phyloP scores from a whole-genome alignment of 2,888 invertebrate species.

The Epirrhoe alternata region DNA sequence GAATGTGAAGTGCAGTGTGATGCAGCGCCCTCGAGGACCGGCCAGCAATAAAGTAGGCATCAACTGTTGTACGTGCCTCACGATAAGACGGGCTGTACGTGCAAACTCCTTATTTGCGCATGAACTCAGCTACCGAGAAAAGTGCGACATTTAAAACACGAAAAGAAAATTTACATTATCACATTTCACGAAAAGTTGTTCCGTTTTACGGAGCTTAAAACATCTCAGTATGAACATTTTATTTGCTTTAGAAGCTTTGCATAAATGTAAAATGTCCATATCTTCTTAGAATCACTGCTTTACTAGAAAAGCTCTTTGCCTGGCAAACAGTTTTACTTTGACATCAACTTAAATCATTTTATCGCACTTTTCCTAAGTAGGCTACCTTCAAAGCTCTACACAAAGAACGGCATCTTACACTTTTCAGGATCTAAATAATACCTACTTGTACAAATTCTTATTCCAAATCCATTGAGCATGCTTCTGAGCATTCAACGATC shows the following conservation, averaged over 20 bases:
- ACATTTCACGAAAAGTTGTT: constrained; percentile 60
- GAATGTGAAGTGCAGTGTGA: constrained; percentile 61
- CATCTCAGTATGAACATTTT: constrained; percentile 47
- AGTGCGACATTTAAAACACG: constrained; percentile 57
- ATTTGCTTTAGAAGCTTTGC: constrained; percentile 14
- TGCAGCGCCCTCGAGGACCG: constrained; percentile 57
- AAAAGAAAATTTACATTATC: constrained; percentile 63
- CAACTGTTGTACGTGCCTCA: constrained; percentile 69
- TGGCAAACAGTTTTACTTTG: background rate
- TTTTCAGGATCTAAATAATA: background rate
- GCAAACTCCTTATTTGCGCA: constrained; percentile 60
- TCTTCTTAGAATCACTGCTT: constrained; percentile 8
- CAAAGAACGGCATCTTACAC: background rate
- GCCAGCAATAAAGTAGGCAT: constrained; percentile 75
- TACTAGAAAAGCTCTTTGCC: background rate
- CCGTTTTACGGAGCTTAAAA: constrained; percentile 49
- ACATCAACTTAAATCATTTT: background rate
- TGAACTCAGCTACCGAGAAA: constrained; percentile 56
- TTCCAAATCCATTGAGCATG: constrained; percentile 1
- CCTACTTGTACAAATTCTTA: background rate
- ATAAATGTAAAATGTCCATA: constrained; percentile 7
- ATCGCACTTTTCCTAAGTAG: background rate
- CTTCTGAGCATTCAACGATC: constrained; percentile 15
- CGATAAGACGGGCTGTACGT: constrained; percentile 67
- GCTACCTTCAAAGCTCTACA: background rate